phyloP scores from a whole-genome alignment of 2,888 invertebrate species.

The Lepidocyrtinus sp. region DNA sequence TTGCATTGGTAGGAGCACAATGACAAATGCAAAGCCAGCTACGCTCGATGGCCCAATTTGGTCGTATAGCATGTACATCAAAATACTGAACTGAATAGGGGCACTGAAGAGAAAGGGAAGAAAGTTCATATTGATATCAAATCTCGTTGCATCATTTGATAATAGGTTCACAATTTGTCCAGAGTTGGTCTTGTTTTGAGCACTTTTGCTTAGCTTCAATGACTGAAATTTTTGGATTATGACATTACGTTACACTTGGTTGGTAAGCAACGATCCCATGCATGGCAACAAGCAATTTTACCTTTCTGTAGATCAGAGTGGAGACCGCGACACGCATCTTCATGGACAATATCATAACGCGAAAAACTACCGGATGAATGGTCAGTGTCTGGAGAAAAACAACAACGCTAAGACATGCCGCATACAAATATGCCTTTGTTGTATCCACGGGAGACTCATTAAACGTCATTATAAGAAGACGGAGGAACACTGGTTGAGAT shows the following conservation, averaged over 20 bases:
- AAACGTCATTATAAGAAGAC: constrained; percentile 44
- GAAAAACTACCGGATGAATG: constrained; percentile 48
- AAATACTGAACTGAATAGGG: constrained; percentile 42
- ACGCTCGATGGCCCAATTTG: constrained; percentile 40
- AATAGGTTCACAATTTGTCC: constrained; percentile 32
- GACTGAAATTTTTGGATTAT: constrained; percentile 40
- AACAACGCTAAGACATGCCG: constrained; percentile 22
- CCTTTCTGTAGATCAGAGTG: constrained; percentile 56
- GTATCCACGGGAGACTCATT: constrained; percentile 28
- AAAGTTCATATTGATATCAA: constrained; percentile 47
- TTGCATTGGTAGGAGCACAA: constrained; percentile 49
- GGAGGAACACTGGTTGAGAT: constrained; percentile 42
- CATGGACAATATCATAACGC: constrained; percentile 45
- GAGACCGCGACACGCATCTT: constrained; percentile 44
- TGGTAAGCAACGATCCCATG: too few relatives aligned
- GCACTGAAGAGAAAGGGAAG: constrained; percentile 49
- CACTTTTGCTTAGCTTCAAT: constrained; percentile 32
- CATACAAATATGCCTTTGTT: constrained; percentile 37
- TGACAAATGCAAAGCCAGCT: constrained; percentile 48
- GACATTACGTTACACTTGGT: constrained; percentile 43
- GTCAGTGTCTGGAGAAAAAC: constrained; percentile 41
- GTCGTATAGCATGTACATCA: constrained; percentile 43
- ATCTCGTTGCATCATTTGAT: constrained; percentile 40
- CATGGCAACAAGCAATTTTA: too few relatives aligned
- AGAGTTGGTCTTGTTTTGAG: constrained; percentile 32